Conservation (phyloP, 2,888 invertebrate genomes). For the Hetaerina titia region DNA sequence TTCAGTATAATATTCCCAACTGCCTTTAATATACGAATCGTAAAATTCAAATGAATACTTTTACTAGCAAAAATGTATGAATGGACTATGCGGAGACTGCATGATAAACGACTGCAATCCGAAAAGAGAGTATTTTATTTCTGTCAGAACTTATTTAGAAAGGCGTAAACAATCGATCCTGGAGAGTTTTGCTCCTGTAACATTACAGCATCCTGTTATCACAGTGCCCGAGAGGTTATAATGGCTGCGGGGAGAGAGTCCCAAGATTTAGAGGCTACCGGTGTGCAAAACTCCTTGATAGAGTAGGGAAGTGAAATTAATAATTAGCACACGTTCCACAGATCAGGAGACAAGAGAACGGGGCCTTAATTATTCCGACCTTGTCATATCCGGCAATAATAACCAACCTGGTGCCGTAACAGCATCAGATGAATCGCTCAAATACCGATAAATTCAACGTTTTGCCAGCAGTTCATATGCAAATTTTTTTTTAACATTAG, state of each 20-base stretch:
- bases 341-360: background rate
- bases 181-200: no score
- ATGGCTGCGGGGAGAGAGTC: background rate
- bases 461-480: background rate
- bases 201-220: background rate
- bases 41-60: no score
- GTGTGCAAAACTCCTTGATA: background rate
- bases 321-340: slow-evolving; percentile 9
- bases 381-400: background rate
- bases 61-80: no score
- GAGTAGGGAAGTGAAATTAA: background rate
- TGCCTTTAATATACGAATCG: no score
- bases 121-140: no score
- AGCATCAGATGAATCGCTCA: background rate
- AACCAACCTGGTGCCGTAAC: background rate
- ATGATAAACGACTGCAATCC: no score
- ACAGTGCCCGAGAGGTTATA: background rate
- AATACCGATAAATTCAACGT: background rate
- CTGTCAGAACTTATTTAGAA: no score
- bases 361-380: background rate
- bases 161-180: no score
- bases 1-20: no score
- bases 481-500: background rate
- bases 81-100: no score
- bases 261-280: background rate